These are phyloP conservation scores for Eulacestoma nigropectus DNA, from an alignment of 2,113 vertebrate species.

Conservation along the genomic window DNA sequence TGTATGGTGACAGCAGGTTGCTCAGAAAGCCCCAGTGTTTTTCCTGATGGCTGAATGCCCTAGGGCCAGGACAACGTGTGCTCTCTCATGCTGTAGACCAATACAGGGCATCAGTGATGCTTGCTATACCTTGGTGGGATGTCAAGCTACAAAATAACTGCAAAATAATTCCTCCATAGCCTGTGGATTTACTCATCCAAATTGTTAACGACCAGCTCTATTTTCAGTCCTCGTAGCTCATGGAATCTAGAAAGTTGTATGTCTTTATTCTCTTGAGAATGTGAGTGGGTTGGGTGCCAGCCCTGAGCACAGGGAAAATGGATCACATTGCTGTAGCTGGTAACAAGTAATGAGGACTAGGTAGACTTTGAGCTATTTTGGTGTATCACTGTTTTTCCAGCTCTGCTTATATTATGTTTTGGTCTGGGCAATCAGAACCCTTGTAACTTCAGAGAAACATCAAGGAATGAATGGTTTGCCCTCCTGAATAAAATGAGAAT, in stretches of 20 bases:
- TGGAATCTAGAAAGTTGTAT: neutral
- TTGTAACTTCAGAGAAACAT: constrained; percentile 19
- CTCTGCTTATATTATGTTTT: neutral
- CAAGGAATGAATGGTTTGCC: neutral
- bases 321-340: neutral
- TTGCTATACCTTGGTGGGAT: neutral
- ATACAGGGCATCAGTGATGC: neutral
- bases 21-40: neutral
- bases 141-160: neutral
- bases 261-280: neutral
- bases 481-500: constrained; percentile 35
- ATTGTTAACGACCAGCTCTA: neutral
- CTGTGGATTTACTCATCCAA: neutral
- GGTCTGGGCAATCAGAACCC: neutral
- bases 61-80: neutral
- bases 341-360: neutral
- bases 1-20: neutral
- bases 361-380: neutral
- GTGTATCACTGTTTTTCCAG: neutral
- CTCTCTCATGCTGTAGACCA: neutral
- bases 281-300: neutral
- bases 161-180: neutral
- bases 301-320: neutral
- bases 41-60: neutral
- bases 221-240: neutral